Evolutionary conservation across 2,888 invertebrate species (phyloP).

Genomic region (Drosophila bunnanda): DNA sequence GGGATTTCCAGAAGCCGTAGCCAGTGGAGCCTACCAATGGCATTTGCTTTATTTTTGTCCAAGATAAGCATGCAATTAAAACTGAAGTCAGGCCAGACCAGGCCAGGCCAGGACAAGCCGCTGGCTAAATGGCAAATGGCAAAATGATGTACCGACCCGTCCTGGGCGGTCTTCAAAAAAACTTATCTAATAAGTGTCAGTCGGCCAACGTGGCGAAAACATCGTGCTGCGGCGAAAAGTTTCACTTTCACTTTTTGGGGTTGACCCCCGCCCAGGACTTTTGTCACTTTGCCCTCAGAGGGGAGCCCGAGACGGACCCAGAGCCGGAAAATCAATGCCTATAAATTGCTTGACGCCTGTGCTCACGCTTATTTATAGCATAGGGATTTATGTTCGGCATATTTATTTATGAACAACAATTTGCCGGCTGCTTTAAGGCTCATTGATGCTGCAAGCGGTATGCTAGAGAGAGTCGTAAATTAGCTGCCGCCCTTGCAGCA

Average conservation of each 20-base stretch:
- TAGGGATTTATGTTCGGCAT: constrained; percentile 68
- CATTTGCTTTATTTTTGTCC: constrained; percentile 47
- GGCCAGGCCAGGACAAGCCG: constrained; percentile 14
- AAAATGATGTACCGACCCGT: constrained; percentile 59
- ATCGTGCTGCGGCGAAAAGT: constrained; percentile 58
- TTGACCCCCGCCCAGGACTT: constrained; percentile 22
- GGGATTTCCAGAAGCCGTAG: constrained; percentile 52
- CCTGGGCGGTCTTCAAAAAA: constrained; percentile 50
- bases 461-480: constrained; percentile 63
- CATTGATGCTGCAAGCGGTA: constrained; percentile 42
- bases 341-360: constrained; percentile 66
- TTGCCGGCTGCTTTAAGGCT: constrained; percentile 74
- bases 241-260: constrained; percentile 54
- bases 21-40: constrained; percentile 16
- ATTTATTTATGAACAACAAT: constrained; percentile 78
- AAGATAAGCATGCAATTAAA: constrained; percentile 71
- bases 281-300: constrained; percentile 56
- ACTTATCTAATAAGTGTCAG: constrained; percentile 82
- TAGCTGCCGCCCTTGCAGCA: constrained; percentile 60
- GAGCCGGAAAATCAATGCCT: constrained; percentile 67
- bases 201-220: constrained; percentile 33
- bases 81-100: constrained; percentile 36
- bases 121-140: constrained; percentile 50
- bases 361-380: constrained; percentile 65
- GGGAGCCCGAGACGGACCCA: not conserved